Evolutionary conservation across 2,888 invertebrate species (phyloP), one percentile per base, ranked within the genome.

Genomic region (Fabriciana adippe): DNA sequence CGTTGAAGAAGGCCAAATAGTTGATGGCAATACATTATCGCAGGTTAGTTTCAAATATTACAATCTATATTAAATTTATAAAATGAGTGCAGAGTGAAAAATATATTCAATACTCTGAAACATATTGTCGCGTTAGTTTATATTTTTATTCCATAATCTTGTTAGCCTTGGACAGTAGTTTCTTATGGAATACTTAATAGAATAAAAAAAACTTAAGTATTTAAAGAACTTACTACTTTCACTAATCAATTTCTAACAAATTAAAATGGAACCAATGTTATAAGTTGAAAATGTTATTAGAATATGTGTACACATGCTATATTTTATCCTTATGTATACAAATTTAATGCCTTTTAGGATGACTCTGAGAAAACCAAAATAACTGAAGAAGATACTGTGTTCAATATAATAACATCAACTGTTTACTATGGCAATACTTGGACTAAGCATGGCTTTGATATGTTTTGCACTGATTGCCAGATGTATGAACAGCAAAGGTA

Each of bases 321-420:
- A n/a, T 50, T 16, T 50, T 3, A 3, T 8, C 1, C 1, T 50
- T 15, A 3, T 53, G 18, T 41, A 35, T 1, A 48, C 13, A 21
- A 47, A 57, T 14, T 50, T 54, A 45, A 65, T 35, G n/a, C 18
- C 55, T 77, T 88, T 72, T 81, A 92, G 91, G 90, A 90, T 83
- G 90, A 90, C 21, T 74, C 85, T 77, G 91, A 89, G 66, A 91
- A 92, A 76, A 67, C 83, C 60, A 84, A 83, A 79, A 81, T 88
- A 76, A 82, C 84, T 83, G 94, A 93, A 78, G 95, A 95, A 78
- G 96, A 97, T 86, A 93, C 94, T 57, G 93, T 96, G 70, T 96
- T 96, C 81, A 95, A 95, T 81, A 96, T 96, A 77, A 94, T 96
- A 78, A 94, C 95, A 64, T 95, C 96, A 60, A 96, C 96, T 41